Evolutionary conservation across 2,113 vertebrate genomes (phyloP), one percentile per base, ranked within the genome.

Genomic region (Paralichthys olivaceus): DNA sequence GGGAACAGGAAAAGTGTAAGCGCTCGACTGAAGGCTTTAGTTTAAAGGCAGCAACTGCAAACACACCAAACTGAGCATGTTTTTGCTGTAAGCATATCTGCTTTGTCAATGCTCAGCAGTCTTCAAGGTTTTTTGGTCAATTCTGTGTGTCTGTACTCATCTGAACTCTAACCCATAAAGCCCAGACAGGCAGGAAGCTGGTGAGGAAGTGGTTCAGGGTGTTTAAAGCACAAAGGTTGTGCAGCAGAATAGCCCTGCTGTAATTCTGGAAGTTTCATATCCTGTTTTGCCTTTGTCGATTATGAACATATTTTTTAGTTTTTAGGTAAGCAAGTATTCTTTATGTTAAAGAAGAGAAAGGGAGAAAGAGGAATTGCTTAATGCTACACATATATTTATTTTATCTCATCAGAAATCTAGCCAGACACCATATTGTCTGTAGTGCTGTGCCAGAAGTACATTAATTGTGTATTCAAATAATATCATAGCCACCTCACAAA

Each of bases 121-220:
- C 6, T 57, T 58, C 51, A 55, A 20, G 13, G 45, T 40, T 69
- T 73, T 67, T 70, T 76, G 69, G 45, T 80, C 11, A 43, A 43
- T 49, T 40, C 25, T 74, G 66, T 25, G 11, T 57, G 58, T 77
- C 69, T 69, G 45, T 49, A 37, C 53, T 72, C 43, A 34, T 58
- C 56, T 88, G 83, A 93, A 91, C 92, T 87, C 82, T 90, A 80
- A 87, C 89, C 87, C 75, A 29, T 37, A 84, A 85, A 89, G 76
- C 71, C 88, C 88, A 92, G 92, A 93, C 91, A 89, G 81, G 40
- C 91, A 92, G 91, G 91, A 90, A 91, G 73, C 77, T 80, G 66
- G 69, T 76, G 54, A 89, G 92, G 92, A 93, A 93, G 91, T 89
- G 89, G 84, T 78, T 79, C 65, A 84, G 68, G 57, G 65, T 83